A percentile compares a stretch with the other conserved stretches of the same genome.
These are phyloP conservation scores for Andrena cerasifolii DNA, from an alignment of 1,140 invertebrate species.

Conservation along the genomic window DNA sequence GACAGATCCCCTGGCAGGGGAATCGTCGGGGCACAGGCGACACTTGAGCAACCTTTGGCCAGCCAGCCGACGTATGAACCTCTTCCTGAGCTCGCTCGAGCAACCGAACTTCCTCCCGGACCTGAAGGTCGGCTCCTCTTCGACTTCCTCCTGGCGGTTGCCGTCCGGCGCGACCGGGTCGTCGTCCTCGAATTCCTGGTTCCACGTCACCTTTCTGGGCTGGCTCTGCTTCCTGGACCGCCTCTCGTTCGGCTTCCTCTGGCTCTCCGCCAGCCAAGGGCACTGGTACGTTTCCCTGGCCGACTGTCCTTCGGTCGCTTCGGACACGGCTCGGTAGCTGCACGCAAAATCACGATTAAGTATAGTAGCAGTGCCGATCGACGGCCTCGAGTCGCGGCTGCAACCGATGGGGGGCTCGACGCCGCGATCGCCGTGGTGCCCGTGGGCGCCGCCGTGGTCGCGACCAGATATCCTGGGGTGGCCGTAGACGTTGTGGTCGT, in stretches of 20 bases:
- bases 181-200: constrained; percentile 26
- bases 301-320: background rate
- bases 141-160: background rate
- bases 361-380: background rate
- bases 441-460: constrained; percentile 15
- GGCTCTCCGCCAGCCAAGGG: background rate
- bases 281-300: background rate
- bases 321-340: constrained; percentile 5
- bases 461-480: constrained; percentile 11
- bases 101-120: background rate
- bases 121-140: background rate
- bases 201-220: constrained; percentile 75
- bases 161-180: background rate
- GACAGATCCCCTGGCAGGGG: constrained; percentile 49
- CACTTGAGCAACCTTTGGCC: constrained; percentile 53
- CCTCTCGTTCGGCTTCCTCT: constrained; percentile 38
- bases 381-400: background rate
- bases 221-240: constrained; percentile 79
- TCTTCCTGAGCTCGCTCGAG: constrained; percentile 18
- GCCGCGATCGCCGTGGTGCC: background rate
- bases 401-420: background rate
- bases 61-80: background rate
- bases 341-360: constrained; percentile 59
- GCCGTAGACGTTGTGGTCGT: constrained; percentile 23
- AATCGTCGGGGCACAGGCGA: constrained; percentile 58